phyloP scores from a whole-genome alignment of 1,140 invertebrate genomes.

The Camponotus vicinus region DNA sequence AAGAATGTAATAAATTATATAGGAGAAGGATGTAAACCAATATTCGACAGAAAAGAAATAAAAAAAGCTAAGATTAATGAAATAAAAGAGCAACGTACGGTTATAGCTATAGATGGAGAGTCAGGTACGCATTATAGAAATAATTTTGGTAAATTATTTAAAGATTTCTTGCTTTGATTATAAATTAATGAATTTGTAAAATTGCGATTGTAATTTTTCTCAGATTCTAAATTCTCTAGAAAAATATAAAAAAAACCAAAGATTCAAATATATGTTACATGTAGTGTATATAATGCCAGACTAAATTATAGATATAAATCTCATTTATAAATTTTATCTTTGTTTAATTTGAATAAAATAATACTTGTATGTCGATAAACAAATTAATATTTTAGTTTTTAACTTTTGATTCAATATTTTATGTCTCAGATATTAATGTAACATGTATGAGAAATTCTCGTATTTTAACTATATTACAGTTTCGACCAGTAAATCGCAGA shows the following conservation, averaged over 20 bases:
- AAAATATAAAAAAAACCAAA: not conserved
- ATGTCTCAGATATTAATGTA: not conserved
- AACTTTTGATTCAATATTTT: not conserved
- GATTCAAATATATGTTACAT: not conserved
- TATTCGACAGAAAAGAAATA: conserved; percentile 78
- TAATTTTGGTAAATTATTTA: not conserved
- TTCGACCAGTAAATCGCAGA: conserved; percentile 27
- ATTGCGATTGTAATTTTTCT: not conserved
- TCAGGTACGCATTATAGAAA: conserved; percentile 58
- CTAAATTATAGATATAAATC: not conserved
- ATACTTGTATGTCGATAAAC: not conserved
- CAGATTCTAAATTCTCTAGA: not conserved
- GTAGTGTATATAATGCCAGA: not conserved
- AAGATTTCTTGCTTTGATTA: not conserved
- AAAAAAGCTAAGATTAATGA: conserved; percentile 58
- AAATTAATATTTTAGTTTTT: not conserved
- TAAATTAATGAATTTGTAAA: not conserved
- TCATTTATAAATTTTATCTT: not conserved
- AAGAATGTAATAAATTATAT: not conserved
- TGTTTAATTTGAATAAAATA: not conserved
- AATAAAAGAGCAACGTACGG: conserved; percentile 72
- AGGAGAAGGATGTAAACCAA: conserved; percentile 78
- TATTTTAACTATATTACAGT: conserved; percentile 41
- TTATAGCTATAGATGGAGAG: conserved; percentile 60
- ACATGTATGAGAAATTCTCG: not conserved